phyloP scores from a whole-genome alignment of 2,888 invertebrate genomes.

The Pterostichus niger region DNA sequence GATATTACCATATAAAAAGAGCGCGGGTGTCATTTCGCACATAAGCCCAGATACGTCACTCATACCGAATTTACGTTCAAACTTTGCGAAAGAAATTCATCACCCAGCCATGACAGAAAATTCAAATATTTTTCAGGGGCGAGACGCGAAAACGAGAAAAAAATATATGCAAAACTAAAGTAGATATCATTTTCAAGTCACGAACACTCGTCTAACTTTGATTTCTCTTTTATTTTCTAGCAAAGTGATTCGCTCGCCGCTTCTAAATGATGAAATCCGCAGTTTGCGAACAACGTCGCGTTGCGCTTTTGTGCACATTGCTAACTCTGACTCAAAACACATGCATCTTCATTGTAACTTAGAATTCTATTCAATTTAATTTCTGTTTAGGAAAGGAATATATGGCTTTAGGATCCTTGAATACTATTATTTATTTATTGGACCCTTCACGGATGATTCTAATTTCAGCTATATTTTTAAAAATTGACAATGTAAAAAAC shows the following conservation, averaged over 20 bases:
- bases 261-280: slow-evolving; percentile 45
- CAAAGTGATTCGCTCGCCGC: slow-evolving; percentile 43
- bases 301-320: slow-evolving; percentile 15
- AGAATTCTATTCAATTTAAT: no score
- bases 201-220: slow-evolving; percentile 59
- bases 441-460: no score
- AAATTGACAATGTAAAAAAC: no score
- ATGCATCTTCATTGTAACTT: background rate
- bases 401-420: no score
- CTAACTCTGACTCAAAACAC: background rate
- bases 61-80: slow-evolving; percentile 63
- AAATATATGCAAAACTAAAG: slow-evolving; percentile 60
- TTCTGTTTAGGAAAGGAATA: no score
- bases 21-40: slow-evolving; percentile 57
- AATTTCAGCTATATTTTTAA: no score
- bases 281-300: background rate
- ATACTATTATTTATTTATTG: no score
- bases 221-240: slow-evolving; percentile 54
- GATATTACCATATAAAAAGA: slow-evolving; percentile 60
- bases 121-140: slow-evolving; percentile 60
- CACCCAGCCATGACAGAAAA: slow-evolving; percentile 62
- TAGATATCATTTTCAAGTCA: slow-evolving; percentile 63
- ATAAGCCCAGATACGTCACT: slow-evolving; percentile 61
- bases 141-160: slow-evolving; percentile 48
- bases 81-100: slow-evolving; percentile 63